These are phyloP conservation scores for Heliconius hermathena DNA, from an alignment of 1,140 invertebrate genomes.

Conservation along the genomic window DNA sequence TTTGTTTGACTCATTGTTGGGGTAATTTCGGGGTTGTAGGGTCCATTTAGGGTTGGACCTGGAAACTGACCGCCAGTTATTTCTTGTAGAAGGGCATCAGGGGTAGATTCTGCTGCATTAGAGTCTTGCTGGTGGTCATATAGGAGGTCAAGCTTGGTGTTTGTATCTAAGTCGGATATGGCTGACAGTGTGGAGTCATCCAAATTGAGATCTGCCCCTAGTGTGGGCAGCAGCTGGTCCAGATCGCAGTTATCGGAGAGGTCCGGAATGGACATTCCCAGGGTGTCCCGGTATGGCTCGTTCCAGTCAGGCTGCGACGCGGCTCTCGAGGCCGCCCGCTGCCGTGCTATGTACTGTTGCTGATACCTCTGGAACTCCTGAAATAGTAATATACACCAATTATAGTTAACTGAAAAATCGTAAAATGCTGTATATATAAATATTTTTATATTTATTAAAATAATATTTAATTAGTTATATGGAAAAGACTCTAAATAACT, in stretches of 20 bases:
- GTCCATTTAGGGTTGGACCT: constrained; percentile 52
- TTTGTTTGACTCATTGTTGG: constrained; percentile 47
- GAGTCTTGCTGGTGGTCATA: constrained; percentile 54
- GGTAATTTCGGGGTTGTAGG: constrained; percentile 49
- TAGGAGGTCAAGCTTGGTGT: constrained; percentile 70
- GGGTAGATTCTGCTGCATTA: constrained; percentile 48
- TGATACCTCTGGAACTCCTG: constrained; percentile 84
- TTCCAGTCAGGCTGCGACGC: constrained; percentile 66
- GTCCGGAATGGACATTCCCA: constrained; percentile 63
- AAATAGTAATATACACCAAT: constrained; percentile 44
- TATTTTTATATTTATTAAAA: too few relatives aligned
- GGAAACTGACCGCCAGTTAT: constrained; percentile 59
- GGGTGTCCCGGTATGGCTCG: constrained; percentile 70
- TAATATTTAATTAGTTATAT: too few relatives aligned
- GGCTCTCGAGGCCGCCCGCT: constrained; percentile 73
- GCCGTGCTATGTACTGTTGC: constrained; percentile 84
- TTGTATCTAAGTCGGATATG: constrained; percentile 80
- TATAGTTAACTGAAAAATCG: not conserved
- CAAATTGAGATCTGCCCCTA: constrained; percentile 81
- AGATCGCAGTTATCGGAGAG: constrained; percentile 81
- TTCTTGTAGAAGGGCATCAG: constrained; percentile 64
- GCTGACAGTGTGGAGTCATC: constrained; percentile 72
- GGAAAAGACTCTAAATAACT: too few relatives aligned
- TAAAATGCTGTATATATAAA: not conserved
- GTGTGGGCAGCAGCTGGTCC: constrained; percentile 84